Base-by-base conservation (phyloP, 1,140 invertebrate genomes). In the Drosophila serrata region DNA sequence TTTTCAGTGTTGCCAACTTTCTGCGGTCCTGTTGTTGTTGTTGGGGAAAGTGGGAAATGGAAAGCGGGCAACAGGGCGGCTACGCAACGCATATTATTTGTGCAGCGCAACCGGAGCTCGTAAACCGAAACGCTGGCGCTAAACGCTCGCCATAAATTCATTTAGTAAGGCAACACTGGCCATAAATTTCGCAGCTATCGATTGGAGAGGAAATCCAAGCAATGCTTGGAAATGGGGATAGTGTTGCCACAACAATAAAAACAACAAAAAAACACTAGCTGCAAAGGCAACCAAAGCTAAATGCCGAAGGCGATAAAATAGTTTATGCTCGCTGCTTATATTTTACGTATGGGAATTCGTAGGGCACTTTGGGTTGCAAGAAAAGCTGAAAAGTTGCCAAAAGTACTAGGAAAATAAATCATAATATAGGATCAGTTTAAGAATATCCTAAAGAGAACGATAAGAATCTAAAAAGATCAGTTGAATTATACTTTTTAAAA, bases 1-100 rank as follows among this genome's bases (percentile, higher is more conserved):
- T 88, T 88, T 90, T 80, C 84, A 88, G 85, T 90, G 85, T 84
- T 84, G 85, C 85, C 85, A 90, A 88, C 84, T 88, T 88, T 90
- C 79, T 88, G 85, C 22, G 81, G 81, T 56, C 62, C 48, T 63
- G 76, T 84, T 55, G 33, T 55, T 55, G 49, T 35, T 35, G 5
- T 5, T 48, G 19, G 35, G 22, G 9, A 45, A 33, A 11, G 49
- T 15, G 13, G 24, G 15, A 24, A 35, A 17, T 9, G 29, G 24
- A 15, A 24, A 35, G 13, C 6, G 29, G 29, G 9, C 3, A 31
- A 29, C 31, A 1, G 24, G 58, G 31, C 37, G 39, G 62, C 24
- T 17, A 29, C 62, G 84, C 69, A 80, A 88, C 84, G 84, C 85
- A 90, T 88, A 88, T 80, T 79, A 79, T 84, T 84, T 74, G 74